Base-by-base conservation (phyloP, 2,797 vertebrate genomes). In the Allobates femoralis region DNA sequence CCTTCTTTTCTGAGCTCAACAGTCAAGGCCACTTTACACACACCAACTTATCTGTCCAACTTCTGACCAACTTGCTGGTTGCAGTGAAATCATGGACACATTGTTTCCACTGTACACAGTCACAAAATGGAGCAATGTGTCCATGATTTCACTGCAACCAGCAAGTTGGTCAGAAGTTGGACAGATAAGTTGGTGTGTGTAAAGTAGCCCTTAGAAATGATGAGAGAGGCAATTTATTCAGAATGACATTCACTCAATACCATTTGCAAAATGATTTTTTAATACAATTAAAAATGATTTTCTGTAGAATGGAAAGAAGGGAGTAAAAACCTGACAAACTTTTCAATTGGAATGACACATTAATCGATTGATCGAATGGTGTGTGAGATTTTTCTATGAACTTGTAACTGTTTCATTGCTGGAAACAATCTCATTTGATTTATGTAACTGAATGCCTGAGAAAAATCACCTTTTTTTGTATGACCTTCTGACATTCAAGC, bases 221-320 rank as follows among this genome's bases (percentile, higher is more conserved):
- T 80, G 67, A 80, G 62, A 30, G 46, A 87, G 74, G 77, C 76
- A 81, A 87, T 84, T 87, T 84, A 84, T 75, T 84, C 67, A 41
- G 60, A 67, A 87, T 56, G 82, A 56, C 77, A 51, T 75, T 80
- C 56, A 50, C 67, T 87, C 86, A 83, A 87, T 87, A 64, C 81
- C 86, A 84, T 84, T 84, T 87, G 77, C 66, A 80, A 84, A 84
- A 87, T 87, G 66, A 84, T 80, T 87, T 79, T 87, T 87, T 84
- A 84, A 87, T 84, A 79, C 77, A 87, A 87, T 87, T 79, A 84
- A 84, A 87, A 87, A 87, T 66, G 86, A 87, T 87, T 87, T 87
- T 84, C 82, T 76, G 82, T 80, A 87, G 62, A 28, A 78, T 66
- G 69, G 50, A 87, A 74, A 87, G 58, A 79, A 34, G 26, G 28